Percentiles rank a stretch among this genome's conserved stretches.
phyloP scores from a whole-genome alignment of 2,888 invertebrate species.

The Stratiomys singularior region DNA sequence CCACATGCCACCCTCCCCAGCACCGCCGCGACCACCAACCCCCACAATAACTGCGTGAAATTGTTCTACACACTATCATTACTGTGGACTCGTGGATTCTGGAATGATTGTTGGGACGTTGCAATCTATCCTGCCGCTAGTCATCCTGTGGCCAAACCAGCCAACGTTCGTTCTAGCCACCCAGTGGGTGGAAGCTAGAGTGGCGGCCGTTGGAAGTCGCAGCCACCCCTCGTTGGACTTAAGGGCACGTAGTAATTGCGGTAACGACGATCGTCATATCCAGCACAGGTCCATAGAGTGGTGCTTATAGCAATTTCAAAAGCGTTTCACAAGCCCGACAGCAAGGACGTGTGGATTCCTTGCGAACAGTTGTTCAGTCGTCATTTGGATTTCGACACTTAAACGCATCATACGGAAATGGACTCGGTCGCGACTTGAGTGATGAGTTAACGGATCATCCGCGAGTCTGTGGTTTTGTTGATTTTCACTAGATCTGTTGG shows the following conservation, averaged over 20 bases:
- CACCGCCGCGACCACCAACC: no score
- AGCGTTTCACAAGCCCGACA: constrained; percentile 20
- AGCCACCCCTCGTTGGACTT: constrained; percentile 18
- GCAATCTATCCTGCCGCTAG: background rate
- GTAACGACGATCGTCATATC: constrained; percentile 29
- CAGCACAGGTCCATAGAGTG: constrained; percentile 21
- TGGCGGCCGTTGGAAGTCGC: constrained; percentile 6
- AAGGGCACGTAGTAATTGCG: constrained; percentile 32
- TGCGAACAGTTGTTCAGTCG: constrained; percentile 9
- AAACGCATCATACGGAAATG: background rate
- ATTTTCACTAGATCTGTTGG: no score
- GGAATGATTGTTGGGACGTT: background rate
- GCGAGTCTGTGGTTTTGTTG: background rate
- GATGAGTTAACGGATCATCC: background rate
- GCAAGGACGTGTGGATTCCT: constrained; percentile 36
- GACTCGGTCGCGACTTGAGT: background rate
- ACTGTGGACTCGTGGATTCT: constrained; percentile 11
- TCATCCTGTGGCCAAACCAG: background rate
- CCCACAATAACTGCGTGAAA: constrained; percentile 24
- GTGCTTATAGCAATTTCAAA: constrained; percentile 34
- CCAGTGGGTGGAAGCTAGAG: background rate
- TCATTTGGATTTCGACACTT: constrained; percentile 26
- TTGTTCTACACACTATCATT: constrained; percentile 30
- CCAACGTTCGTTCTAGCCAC: no score
- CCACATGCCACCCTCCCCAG: background rate